Base-by-base conservation (phyloP, 2,797 vertebrate genomes). In the Cyclopterus lumpus region DNA sequence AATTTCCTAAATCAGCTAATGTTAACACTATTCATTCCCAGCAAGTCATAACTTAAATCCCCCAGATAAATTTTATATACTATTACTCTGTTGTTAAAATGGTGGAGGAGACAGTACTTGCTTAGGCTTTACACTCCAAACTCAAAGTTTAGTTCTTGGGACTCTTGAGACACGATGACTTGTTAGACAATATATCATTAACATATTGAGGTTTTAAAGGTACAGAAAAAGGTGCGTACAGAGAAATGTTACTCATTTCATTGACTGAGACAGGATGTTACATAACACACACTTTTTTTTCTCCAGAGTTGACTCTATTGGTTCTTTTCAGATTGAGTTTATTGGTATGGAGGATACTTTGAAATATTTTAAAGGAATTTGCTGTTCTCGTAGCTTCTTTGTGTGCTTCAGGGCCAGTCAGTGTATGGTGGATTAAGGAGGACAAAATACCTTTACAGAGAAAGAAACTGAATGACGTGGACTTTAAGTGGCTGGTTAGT, bases 401-500 rank as follows among this genome's bases (percentile, higher is more conserved):
- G 7, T 49, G 8, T 42, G 40, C 28, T 32, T 65, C 58, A 32
- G 42, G 40, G 59, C 69, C 14, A 3, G 59, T 32, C 16, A 44
- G 40, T 0, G 6, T 36, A 11, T 10, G 16, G 22, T 20, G n/a
- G 64, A 63, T 46, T 28, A 42, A 48, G 20, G 12, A 42, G 40
- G 44, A 53, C 1, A 8, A 62, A 65, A 34, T 34, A 12, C 12
- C n/a, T 71, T 58, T 20, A 1, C 11, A 81, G 58, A 38, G 44
- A 62, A 63, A 20, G 36, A 18, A 67, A 64, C 54, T 40, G 58
- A 40, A 11, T 81, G 76, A 36, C 60, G 30, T 59, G 53, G n/a
- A 57, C 28, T 73, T 71, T 77, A 32, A 69, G 46, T 12, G 58
- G 71, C 58, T 80, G 80, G 63, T 81, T 32, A 70, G 66, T 78